Percentiles rank a stretch among this genome's conserved stretches.
These are phyloP conservation scores for Psophia crepitans DNA, from an alignment of 2,113 vertebrate species.

Conservation along the genomic window DNA sequence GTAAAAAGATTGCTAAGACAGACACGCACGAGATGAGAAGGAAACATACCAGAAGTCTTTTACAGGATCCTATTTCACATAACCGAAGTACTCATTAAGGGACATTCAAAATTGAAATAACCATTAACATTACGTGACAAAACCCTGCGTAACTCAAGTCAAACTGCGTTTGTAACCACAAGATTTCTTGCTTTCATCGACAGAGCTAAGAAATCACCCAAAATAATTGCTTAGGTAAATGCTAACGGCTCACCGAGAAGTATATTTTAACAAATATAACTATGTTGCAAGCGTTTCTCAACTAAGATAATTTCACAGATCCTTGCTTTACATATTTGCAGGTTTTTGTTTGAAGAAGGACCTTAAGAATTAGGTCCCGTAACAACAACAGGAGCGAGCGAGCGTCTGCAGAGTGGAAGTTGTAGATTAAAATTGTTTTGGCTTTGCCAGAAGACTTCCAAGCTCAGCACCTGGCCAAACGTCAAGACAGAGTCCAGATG, in stretches of 20 bases:
- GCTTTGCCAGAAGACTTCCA: neutral
- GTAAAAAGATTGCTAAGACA: neutral
- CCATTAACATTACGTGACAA: neutral
- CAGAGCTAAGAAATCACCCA: neutral
- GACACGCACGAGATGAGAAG: neutral
- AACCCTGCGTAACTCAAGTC: neutral
- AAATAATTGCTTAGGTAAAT: neutral
- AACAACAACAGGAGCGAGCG: neutral
- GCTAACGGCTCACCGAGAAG: neutral
- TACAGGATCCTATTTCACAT: neutral
- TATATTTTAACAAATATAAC: neutral
- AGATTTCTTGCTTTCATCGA: neutral
- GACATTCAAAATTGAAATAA: neutral
- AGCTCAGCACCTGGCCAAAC: conserved; percentile 11
- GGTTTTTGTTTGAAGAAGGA: neutral
- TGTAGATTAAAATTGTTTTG: neutral
- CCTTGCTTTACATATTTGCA: neutral
- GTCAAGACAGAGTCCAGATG: neutral
- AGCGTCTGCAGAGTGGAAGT: neutral
- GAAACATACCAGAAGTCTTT: neutral
- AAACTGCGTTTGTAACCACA: neutral
- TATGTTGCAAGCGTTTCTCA: neutral
- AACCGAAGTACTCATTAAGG: neutral
- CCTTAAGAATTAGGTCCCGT: neutral
- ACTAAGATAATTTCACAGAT: neutral